Conservation (phyloP, 2,797 vertebrate species). For the Sebastiscus albofasciatus region DNA sequence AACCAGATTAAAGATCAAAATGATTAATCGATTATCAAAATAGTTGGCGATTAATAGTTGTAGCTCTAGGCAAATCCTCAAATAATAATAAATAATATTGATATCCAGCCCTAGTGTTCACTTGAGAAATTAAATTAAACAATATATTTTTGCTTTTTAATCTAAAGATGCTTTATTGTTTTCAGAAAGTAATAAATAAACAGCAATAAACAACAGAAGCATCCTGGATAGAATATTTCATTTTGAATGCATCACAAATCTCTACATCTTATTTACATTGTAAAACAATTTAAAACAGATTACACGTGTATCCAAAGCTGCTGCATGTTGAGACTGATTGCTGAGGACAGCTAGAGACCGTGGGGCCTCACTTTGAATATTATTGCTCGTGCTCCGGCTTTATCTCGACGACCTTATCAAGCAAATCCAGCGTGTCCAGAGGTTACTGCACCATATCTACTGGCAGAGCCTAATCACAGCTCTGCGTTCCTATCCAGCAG, state of each 20-base stretch:
- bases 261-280: neutral
- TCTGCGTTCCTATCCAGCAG: slow-evolving; percentile 30
- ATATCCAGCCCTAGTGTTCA: neutral
- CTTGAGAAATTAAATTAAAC: neutral
- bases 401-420: slow-evolving; percentile 41
- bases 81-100: neutral
- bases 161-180: neutral
- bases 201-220: neutral
- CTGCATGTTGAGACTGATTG: neutral
- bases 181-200: neutral
- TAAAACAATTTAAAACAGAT: neutral
- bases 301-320: neutral
- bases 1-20: neutral
- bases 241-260: neutral
- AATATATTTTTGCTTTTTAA: neutral
- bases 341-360: neutral
- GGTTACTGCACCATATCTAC: slow-evolving; percentile 2
- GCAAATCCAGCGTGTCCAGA: slow-evolving; percentile 22
- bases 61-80: neutral
- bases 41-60: too few species aligned
- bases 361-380: neutral
- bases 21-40: too few species aligned
- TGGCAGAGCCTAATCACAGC: slow-evolving; percentile 10
- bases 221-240: neutral
- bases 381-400: neutral